Conservation (phyloP, 2,888 invertebrate species). For the Tetrapedia diversipes region DNA sequence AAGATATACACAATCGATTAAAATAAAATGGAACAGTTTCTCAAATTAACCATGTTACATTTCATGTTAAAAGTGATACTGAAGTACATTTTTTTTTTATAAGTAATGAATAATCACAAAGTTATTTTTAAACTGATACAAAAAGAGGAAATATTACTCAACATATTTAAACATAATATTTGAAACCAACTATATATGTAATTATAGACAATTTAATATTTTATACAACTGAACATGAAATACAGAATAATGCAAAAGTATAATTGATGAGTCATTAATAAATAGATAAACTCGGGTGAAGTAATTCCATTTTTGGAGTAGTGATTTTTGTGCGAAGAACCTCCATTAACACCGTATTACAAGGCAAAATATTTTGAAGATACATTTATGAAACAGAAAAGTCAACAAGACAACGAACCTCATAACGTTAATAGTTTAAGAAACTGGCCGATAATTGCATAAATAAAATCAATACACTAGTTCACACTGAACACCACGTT, state of each 20-base stretch:
- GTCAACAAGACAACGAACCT: constrained; percentile 49
- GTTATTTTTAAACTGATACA: background rate
- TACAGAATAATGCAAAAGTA: background rate
- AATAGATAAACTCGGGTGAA: background rate
- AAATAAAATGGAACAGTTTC: background rate
- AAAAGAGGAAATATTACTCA: background rate
- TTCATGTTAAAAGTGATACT: too few relatives aligned
- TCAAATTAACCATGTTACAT: background rate
- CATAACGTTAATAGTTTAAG: constrained; percentile 35
- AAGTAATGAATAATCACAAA: background rate
- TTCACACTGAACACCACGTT: constrained; percentile 1
- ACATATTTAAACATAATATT: too few relatives aligned
- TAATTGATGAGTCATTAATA: background rate
- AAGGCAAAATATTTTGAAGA: background rate
- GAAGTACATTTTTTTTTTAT: too few relatives aligned
- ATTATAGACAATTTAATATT: background rate
- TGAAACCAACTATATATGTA: background rate
- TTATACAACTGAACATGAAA: background rate
- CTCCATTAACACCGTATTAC: constrained; percentile 33
- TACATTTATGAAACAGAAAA: background rate
- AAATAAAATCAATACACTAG: constrained; percentile 29
- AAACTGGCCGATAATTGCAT: constrained; percentile 31
- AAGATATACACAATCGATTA: background rate
- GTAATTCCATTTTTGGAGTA: constrained; percentile 7
- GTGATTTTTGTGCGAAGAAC: background rate